Evolutionary conservation across 92 coral and sea anemone species (phyloP).

Genomic region (Palythoa grandis): DNA sequence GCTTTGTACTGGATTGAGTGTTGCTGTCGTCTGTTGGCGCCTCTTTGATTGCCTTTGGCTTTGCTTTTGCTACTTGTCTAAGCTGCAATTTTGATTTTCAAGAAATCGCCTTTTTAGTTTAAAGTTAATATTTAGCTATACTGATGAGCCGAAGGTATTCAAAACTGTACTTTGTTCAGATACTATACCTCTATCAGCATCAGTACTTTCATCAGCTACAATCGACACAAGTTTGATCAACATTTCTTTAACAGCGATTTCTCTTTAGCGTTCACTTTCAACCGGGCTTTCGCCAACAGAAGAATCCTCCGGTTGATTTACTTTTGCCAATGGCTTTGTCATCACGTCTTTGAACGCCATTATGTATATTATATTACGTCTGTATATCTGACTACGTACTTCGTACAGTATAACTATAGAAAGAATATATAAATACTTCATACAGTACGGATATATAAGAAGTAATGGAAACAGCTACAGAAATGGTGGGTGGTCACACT

Average conservation of each 20-base stretch:
- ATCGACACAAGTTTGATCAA: constrained; percentile 36
- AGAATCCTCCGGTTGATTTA: not conserved
- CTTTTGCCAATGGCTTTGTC: constrained; percentile 30
- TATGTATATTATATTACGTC: too few species aligned
- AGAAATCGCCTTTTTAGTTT: constrained; percentile 34
- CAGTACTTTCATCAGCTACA: constrained; percentile 45
- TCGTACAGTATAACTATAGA: too few species aligned
- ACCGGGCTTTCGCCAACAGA: constrained; percentile 47
- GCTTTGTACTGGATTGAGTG: constrained; percentile 29
- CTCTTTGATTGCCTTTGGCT: constrained; percentile 44
- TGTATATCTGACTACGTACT: too few species aligned
- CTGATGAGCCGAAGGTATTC: not conserved
- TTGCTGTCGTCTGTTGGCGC: constrained; percentile 45
- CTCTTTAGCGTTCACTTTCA: constrained; percentile 13
- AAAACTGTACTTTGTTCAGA: constrained; percentile 1
- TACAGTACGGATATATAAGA: too few species aligned
- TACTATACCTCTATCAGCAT: constrained; percentile 26
- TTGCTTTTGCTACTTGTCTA: not conserved
- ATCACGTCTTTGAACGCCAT: constrained; percentile 46
- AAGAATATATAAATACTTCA: too few species aligned
- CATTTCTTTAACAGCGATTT: constrained; percentile 23
- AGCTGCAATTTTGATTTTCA: constrained; percentile 43
- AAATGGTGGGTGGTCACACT: too few species aligned
- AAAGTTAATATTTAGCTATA: constrained; percentile 4
- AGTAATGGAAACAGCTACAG: too few species aligned